Evolutionary conservation across 2,797 vertebrate genomes (phyloP).

Genomic region (Calcarius lapponicus): DNA sequence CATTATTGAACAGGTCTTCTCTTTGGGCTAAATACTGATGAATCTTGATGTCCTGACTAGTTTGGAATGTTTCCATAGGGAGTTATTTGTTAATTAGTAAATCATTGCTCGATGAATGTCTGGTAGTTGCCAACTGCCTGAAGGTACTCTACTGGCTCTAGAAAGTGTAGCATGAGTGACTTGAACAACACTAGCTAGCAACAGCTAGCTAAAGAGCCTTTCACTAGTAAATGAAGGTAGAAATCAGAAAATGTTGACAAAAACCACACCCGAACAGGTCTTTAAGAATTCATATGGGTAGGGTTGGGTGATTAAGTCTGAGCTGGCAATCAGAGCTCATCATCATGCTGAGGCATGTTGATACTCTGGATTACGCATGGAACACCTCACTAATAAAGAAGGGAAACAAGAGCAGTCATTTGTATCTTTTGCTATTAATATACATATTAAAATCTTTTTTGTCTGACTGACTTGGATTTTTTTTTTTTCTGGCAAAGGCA

Average conservation of each 20-base stretch:
- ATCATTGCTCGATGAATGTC: not conserved
- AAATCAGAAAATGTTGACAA: conserved; percentile 24
- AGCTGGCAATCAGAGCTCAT: conserved; percentile 50
- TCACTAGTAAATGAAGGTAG: not conserved
- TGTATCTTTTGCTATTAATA: not conserved
- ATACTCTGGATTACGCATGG: conserved; percentile 23
- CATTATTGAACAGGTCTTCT: not conserved
- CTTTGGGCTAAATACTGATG: not conserved
- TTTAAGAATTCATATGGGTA: conserved; percentile 35
- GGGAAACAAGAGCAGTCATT: not conserved
- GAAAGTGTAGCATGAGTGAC: not conserved
- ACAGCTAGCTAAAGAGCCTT: not conserved
- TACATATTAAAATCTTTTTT: not conserved
- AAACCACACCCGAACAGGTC: conserved; percentile 50
- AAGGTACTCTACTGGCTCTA: not conserved
- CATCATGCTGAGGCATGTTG: conserved; percentile 45
- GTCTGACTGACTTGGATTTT: not conserved
- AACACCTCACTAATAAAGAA: not conserved
- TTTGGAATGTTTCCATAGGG: not conserved
- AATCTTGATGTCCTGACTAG: not conserved
- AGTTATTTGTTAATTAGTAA: not conserved
- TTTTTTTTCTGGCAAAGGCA: not conserved
- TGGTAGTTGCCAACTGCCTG: not conserved
- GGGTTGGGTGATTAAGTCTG: conserved; percentile 53
- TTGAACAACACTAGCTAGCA: not conserved